Base-by-base conservation (phyloP, 2,888 invertebrate genomes). In the Luffia ferchaultella region DNA sequence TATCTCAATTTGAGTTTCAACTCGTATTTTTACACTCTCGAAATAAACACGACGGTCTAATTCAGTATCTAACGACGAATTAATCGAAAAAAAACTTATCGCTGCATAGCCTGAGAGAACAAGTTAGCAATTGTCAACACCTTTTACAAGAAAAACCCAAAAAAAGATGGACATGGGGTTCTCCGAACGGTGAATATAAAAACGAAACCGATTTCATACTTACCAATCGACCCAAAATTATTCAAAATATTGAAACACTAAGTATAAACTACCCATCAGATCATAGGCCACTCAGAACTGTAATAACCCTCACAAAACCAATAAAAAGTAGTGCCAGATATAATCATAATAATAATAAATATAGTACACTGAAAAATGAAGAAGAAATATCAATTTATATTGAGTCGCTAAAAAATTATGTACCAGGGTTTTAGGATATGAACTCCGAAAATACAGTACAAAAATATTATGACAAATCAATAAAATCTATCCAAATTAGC, bases 131-230 rank as follows among this genome's bases (percentile, higher is more conserved):
- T 45, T 48, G 52, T 57, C 46, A 59, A 57, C 46, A 55, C 17
- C 45, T 53, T 42, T n/a, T 57, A 50, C 19, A 54, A 53, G 20
- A 55, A 47, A 55, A 51, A 16, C 47, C 18, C n/a, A 50, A 51
- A 2, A 54, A 49, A 30, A 58, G 55, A 53, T 57, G 54, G 54
- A 58, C 57, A n/a, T 57, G 57, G 56, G 41, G 40, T 20, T 58
- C 56, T 12, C 57, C 58, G 2, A 53, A 59, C 19, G 57, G 58
- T 0, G 9, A 17, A 44, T 44, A 50, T 50, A 54, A 46, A 54
- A 58, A 57, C 42, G 55, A 58, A 18, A 58, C 57, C 50, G 57
- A 59, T 42, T 58, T 48, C 17, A 55, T 57, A 48, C 55, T 45
- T 52, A 54, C 51, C 46, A 55, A 59, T 50, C 45, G 53, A 46